phyloP scores from a whole-genome alignment of 2,888 invertebrate genomes.

The Pyrrhosoma nymphula region DNA sequence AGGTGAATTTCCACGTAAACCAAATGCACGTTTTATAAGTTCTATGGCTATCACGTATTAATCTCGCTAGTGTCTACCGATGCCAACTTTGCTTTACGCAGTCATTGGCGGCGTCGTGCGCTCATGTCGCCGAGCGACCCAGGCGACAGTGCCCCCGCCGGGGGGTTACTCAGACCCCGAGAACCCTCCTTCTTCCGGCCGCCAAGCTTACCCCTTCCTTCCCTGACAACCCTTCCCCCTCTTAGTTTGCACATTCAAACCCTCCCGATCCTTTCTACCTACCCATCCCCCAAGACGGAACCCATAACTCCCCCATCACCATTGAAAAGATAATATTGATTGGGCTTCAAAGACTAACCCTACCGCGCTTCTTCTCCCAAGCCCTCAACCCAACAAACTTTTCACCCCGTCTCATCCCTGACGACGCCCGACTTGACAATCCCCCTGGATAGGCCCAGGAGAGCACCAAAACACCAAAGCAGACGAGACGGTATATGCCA shows the following conservation, averaged over 20 bases:
- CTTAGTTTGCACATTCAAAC: conserved; percentile 47
- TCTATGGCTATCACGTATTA: background rate
- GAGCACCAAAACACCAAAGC: background rate
- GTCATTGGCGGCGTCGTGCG: background rate
- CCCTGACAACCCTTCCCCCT: conserved; percentile 8
- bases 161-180: background rate
- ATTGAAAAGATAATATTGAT: conserved; percentile 66
- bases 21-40: conserved; percentile 16
- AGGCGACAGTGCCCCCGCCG: background rate
- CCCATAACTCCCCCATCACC: conserved; percentile 26
- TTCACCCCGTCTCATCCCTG: background rate
- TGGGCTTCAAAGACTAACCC: conserved; percentile 63
- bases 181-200: background rate
- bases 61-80: background rate
- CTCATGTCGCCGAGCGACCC: conserved; percentile 38
- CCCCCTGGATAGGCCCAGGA: background rate
- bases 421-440: background rate
- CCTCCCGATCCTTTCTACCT: background rate
- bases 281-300: background rate
- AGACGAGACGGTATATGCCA: background rate
- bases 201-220: background rate
- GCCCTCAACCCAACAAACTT: background rate
- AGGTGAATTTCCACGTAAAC: background rate
- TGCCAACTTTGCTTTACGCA: background rate
- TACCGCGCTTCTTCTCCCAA: background rate